These are phyloP conservation scores for Eupithecia dodoneata DNA, from an alignment of 2,888 invertebrate species.

Conservation along the genomic window DNA sequence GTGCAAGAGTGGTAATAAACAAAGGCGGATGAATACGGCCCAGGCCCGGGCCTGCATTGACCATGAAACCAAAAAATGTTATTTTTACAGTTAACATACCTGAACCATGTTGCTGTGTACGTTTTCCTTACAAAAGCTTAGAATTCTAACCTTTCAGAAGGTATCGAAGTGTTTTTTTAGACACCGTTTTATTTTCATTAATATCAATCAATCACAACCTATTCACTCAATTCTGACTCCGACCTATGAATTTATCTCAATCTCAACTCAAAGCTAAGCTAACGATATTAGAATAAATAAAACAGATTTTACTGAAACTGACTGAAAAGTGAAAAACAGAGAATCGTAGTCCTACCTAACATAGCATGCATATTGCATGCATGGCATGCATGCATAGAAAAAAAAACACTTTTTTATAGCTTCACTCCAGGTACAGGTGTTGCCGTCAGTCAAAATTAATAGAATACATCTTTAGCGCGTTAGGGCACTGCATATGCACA, in stretches of 20 bases:
- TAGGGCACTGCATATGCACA: too few species aligned
- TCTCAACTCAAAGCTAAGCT: background rate
- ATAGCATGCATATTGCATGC: too few species aligned
- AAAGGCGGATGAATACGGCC: background rate
- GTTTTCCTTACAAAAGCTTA: conserved; percentile 1
- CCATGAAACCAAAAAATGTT: too few species aligned
- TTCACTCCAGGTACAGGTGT: too few species aligned
- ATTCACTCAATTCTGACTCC: background rate
- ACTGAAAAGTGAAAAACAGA: too few species aligned
- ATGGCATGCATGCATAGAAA: too few species aligned
- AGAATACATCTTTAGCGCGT: too few species aligned
- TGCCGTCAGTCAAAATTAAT: too few species aligned
- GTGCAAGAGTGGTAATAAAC: background rate
- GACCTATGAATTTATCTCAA: background rate
- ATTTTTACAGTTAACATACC: conserved; percentile 53
- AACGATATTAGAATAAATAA: too few species aligned
- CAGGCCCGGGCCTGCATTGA: background rate
- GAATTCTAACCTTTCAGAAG: conserved; percentile 20
- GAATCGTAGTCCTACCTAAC: too few species aligned
- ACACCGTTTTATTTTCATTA: background rate
- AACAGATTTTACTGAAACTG: too few species aligned
- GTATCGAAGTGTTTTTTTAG: background rate
- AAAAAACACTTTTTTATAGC: too few species aligned
- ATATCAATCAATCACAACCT: background rate
- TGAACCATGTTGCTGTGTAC: conserved; percentile 70